Conservation (phyloP, 2,113 vertebrate species). For the Choloepus hoffmanni region DNA sequence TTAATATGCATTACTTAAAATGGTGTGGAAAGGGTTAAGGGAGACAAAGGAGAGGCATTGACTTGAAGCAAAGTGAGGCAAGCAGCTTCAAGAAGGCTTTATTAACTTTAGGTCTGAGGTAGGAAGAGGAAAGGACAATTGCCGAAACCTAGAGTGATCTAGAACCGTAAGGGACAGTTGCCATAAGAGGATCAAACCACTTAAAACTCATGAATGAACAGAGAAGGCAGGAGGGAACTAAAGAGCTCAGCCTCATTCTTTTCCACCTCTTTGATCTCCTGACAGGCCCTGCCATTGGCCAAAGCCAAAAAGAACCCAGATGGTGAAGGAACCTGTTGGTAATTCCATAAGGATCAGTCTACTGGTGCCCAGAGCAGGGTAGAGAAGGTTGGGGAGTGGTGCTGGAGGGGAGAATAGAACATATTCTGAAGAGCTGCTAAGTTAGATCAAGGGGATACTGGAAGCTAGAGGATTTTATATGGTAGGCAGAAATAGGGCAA, state of each 20-base stretch:
- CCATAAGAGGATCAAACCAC: background rate
- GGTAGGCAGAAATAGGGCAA: too few relatives aligned
- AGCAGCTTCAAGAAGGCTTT: background rate
- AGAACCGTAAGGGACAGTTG: background rate
- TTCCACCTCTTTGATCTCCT: background rate
- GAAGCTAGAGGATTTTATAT: background rate
- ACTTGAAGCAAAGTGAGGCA: background rate
- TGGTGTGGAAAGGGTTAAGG: background rate
- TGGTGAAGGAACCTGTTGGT: background rate
- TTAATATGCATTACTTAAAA: background rate
- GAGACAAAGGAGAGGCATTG: background rate
- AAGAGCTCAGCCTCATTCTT: background rate
- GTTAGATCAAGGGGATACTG: background rate
- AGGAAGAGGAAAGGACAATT: background rate
- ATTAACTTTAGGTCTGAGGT: background rate
- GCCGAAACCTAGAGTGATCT: background rate
- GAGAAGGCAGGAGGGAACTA: background rate
- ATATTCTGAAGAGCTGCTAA: background rate
- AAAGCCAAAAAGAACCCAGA: slow-evolving; percentile 32
- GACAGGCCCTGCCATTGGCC: background rate
- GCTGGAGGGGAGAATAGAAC: too few relatives aligned
- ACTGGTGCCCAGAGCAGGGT: background rate
- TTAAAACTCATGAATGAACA: background rate
- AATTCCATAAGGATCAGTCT: background rate
- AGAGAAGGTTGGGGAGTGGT: background rate